These are phyloP conservation scores for Drosophila vallismaia DNA, from an alignment of 2,888 invertebrate species.

Conservation along the genomic window DNA sequence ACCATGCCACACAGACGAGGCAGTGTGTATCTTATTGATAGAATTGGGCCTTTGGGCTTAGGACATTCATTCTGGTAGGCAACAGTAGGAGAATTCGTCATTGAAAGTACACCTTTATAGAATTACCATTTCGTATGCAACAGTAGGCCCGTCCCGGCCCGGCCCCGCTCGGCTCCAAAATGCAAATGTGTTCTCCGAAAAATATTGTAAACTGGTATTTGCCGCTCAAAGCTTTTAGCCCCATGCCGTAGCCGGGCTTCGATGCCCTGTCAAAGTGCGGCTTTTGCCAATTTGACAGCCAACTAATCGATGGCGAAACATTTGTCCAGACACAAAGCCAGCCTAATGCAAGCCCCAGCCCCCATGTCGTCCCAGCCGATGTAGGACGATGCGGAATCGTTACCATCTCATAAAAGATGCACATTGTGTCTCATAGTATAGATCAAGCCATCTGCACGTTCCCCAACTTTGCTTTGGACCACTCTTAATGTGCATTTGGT, in stretches of 20 bases:
- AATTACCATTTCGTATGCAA: constrained; percentile 42
- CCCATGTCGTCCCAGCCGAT: constrained; percentile 6
- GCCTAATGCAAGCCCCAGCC: constrained; percentile 35
- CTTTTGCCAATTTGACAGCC: constrained; percentile 70
- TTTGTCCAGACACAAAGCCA: constrained; percentile 76
- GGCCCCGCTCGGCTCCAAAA: constrained; percentile 27
- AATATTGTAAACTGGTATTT: constrained; percentile 56
- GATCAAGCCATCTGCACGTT: constrained; percentile 7
- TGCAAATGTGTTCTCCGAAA: constrained; percentile 57
- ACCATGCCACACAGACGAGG: not conserved
- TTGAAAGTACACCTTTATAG: constrained; percentile 67
- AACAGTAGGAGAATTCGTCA: constrained; percentile 64
- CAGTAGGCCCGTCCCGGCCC: too few species aligned
- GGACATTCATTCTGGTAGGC: constrained; percentile 30
- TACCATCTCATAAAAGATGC: constrained; percentile 73
- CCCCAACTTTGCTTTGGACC: constrained; percentile 59
- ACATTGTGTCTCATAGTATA: constrained; percentile 61
- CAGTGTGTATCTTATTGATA: constrained; percentile 34
- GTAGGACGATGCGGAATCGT: constrained; percentile 30
- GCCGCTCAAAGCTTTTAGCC: constrained; percentile 45
- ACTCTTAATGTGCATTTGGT: constrained; percentile 71
- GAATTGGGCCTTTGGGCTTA: constrained; percentile 20
- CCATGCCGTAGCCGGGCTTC: constrained; percentile 6
- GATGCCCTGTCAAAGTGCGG: constrained; percentile 62
- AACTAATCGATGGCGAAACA: constrained; percentile 77